phyloP scores from a whole-genome alignment of 2,797 vertebrate species.

The Spinus olivaceus region DNA sequence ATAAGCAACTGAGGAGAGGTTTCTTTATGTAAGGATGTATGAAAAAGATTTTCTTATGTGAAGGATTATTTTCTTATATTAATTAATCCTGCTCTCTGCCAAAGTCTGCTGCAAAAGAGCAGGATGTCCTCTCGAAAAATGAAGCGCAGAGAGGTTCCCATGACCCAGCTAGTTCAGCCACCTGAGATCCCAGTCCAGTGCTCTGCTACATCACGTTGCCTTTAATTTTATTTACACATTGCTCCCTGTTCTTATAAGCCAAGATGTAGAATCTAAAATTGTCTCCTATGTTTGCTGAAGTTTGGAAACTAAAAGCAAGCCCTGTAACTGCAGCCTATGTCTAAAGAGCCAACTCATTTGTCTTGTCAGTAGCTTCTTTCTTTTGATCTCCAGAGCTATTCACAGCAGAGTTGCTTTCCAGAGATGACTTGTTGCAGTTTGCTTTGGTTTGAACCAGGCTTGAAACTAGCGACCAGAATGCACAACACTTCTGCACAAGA shows the following conservation, averaged over 20 bases:
- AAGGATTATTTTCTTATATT: background rate
- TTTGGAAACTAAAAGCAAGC: background rate
- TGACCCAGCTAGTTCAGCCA: background rate
- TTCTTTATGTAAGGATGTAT: background rate
- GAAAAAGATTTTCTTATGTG: background rate
- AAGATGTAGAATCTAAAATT: background rate
- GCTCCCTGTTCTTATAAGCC: background rate
- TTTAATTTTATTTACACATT: background rate
- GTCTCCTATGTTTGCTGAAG: background rate
- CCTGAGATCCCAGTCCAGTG: background rate
- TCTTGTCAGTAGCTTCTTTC: background rate
- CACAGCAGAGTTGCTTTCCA: background rate
- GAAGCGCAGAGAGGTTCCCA: background rate
- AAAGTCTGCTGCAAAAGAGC: background rate
- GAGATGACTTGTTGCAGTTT: constrained; percentile 9
- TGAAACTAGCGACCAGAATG: background rate
- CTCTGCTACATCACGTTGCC: background rate
- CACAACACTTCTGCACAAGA: background rate
- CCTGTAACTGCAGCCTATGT: background rate
- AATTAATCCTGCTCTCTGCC: background rate
- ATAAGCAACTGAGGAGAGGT: background rate
- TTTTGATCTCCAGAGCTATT: constrained; percentile 10
- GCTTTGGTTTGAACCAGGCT: constrained; percentile 14
- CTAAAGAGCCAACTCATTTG: background rate
- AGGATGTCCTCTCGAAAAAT: background rate